Conservation (phyloP, 2,797 vertebrate species). For the Serranus cabrilla region DNA sequence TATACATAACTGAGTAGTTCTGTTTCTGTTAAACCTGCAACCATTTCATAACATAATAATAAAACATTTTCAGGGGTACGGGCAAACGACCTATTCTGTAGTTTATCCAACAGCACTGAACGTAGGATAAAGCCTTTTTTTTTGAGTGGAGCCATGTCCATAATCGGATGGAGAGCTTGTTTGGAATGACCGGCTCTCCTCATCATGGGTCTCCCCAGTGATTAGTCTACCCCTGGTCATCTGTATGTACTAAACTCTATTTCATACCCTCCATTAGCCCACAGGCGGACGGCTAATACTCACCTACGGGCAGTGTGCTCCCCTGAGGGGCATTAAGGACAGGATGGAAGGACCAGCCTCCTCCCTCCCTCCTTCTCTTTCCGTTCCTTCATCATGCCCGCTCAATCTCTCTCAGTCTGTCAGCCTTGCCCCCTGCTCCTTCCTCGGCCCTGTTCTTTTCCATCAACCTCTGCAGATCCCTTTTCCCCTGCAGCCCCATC, state of each 20-base stretch:
- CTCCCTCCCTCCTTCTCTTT: slow-evolving; percentile 45
- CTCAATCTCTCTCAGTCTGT: slow-evolving; percentile 60
- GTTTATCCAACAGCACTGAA: neutral
- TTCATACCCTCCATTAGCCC: slow-evolving; percentile 77
- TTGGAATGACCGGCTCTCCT: slow-evolving; percentile 39
- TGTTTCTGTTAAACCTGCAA: no score
- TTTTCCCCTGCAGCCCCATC: slow-evolving; percentile 49
- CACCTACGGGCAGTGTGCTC: slow-evolving; percentile 72
- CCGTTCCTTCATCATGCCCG: slow-evolving; percentile 60
- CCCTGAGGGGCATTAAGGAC: slow-evolving; percentile 76
- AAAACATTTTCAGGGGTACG: no score
- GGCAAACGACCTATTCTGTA: no score
- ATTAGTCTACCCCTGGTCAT: slow-evolving; percentile 68
- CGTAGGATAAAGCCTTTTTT: neutral
- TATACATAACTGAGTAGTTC: no score
- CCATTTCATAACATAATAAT: no score
- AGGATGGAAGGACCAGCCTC: slow-evolving; percentile 67
- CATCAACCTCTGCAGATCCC: slow-evolving; percentile 57
- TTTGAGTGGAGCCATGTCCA: neutral
- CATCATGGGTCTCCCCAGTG: slow-evolving; percentile 50
- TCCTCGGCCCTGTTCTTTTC: slow-evolving; percentile 53
- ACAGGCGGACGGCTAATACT: slow-evolving; percentile 74
- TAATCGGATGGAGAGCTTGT: slow-evolving; percentile 35
- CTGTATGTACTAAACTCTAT: slow-evolving; percentile 74
- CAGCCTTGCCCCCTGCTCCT: slow-evolving; percentile 49